Evolutionary conservation across 2,113 vertebrate genomes (phyloP), one percentile per base, ranked within the genome.

Genomic region (Willisornis vidua): DNA sequence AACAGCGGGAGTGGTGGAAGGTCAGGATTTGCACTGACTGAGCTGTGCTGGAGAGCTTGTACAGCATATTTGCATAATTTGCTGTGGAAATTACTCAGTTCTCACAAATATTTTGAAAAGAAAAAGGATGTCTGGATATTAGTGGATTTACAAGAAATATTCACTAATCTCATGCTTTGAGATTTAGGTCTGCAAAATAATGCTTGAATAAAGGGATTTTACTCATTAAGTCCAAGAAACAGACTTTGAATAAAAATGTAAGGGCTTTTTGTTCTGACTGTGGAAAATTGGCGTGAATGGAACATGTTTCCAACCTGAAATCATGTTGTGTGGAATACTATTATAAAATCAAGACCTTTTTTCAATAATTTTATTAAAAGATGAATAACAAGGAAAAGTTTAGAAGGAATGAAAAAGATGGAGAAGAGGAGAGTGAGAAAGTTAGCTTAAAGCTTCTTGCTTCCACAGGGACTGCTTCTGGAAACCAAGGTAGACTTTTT

Each of bases 1-100:
- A 96, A 85, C 93, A 93, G 63, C 87, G 93, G 77, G 70, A 83
- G 37, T 24, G 5, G 59, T 92, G 80, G 90, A 93, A 95, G 82
- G 91, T 96, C 96, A 96, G 94, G 75, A 94, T 93, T 93, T 88
- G 51, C 28, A 37, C 82, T 80, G 87, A 29, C 67, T 95, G 43
- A 94, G 55, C 85, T 97, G 75, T 83, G 70, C 48, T 96, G 84
- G 80, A 94, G 83, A 85, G 70, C 66, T 97, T 96, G 91, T 93
- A 93, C 66, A 88, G 79, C 51, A 88, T 5, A 93, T 93, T 94
- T 95, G 75, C 93, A 92, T 96, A 95, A 96, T 84, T 77, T 91
- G 19, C 82, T 96, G 94, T 96, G 85, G 87, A 93, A 94, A 90
- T 71, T 63, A 94, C 67, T 71, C 43, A 57, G 39, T 93, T 95